Evolutionary conservation across 2,888 invertebrate species (phyloP).

Genomic region (Hermaeophaga mercurialis): DNA sequence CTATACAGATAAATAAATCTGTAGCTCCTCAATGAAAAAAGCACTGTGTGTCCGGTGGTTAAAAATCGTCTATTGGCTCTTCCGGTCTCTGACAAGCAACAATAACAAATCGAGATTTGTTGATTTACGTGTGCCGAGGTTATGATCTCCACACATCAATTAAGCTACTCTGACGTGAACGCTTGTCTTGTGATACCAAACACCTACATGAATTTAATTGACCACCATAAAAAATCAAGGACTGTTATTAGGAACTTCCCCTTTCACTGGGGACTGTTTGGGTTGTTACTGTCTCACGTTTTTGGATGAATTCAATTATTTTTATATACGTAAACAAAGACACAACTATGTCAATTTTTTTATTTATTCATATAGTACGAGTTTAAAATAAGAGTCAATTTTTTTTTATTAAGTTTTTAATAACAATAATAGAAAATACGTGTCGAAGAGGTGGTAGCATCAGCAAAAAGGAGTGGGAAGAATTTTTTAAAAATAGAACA

Average conservation of each 20-base stretch:
- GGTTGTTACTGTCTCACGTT: too few species aligned
- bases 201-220: constrained; percentile 17
- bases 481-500: too few species aligned
- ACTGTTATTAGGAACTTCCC: constrained; percentile 21
- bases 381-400: too few species aligned
- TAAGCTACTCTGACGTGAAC: constrained; percentile 1
- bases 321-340: too few species aligned
- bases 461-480: too few species aligned
- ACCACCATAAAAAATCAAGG: not conserved
- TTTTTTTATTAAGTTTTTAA: too few species aligned
- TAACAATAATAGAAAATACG: too few species aligned
- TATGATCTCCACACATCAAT: constrained; percentile 11
- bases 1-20: too few species aligned
- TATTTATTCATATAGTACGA: too few species aligned
- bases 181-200: constrained; percentile 14
- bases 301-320: too few species aligned
- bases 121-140: not conserved
- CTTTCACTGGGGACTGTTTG: constrained; percentile 15
- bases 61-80: not conserved
- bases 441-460: too few species aligned
- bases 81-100: not conserved
- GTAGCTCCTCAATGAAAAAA: not conserved
- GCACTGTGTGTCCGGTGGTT: not conserved
- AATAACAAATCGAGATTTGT: constrained; percentile 2
- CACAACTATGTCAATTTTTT: too few species aligned